Conservation (phyloP, 1,140 invertebrate genomes). For the Brachystomella parvula region DNA sequence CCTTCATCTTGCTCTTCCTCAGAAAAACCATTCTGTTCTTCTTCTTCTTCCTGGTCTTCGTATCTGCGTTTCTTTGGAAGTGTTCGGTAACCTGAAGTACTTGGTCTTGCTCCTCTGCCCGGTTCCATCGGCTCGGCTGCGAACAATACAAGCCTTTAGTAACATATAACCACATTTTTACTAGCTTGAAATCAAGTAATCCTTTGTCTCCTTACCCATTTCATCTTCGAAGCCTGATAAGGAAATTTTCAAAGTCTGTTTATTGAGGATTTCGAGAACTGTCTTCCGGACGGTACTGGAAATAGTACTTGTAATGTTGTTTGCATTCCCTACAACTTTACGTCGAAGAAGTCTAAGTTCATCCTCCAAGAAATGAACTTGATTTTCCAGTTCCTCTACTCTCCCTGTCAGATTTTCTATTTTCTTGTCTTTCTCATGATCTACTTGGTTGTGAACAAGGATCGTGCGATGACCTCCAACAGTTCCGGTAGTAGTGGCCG, state of each 20-base stretch:
- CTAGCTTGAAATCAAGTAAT: neutral
- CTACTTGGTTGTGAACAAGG: neutral
- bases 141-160: neutral
- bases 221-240: neutral
- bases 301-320: neutral
- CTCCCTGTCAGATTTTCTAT: neutral
- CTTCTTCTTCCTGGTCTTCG: neutral
- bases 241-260: neutral
- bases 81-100: neutral
- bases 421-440: neutral
- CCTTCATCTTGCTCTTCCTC: neutral
- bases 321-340: neutral
- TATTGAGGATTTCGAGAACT: neutral
- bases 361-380: slow-evolving; percentile 3
- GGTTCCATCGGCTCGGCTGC: neutral
- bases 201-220: neutral
- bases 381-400: neutral
- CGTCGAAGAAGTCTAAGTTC: neutral
- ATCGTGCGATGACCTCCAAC: neutral
- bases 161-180: neutral
- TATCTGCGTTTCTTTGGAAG: neutral
- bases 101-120: neutral
- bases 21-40: neutral
- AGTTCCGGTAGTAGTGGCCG: neutral
- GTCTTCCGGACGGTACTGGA: neutral